Percentiles rank a stretch among this genome's conserved stretches.
These are phyloP conservation scores for Rhingia rostrata DNA, from an alignment of 2,888 invertebrate genomes.

Conservation along the genomic window DNA sequence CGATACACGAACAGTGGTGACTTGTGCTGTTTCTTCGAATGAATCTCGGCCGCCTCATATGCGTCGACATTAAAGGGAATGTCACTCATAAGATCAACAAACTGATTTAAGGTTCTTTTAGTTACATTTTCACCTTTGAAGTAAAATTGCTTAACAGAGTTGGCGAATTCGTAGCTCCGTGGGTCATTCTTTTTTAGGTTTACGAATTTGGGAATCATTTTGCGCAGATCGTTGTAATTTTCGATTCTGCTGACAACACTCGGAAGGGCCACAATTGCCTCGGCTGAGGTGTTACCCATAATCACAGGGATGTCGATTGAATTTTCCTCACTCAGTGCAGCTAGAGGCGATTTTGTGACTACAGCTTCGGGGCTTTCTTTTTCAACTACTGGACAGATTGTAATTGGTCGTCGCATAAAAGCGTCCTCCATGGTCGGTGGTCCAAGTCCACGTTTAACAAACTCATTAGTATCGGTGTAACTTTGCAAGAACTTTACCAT, in stretches of 20 bases:
- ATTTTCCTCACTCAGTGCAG: constrained; percentile 81
- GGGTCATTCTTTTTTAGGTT: constrained; percentile 49
- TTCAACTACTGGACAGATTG: constrained; percentile 75
- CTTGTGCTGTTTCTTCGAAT: constrained; percentile 65
- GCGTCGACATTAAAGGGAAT: constrained; percentile 71
- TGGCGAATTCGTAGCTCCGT: constrained; percentile 35
- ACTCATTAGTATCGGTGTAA: constrained; percentile 38
- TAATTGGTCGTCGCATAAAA: constrained; percentile 40
- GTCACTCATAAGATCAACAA: constrained; percentile 83
- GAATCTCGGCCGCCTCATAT: constrained; percentile 59
- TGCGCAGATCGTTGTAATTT: constrained; percentile 54
- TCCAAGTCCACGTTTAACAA: constrained; percentile 52
- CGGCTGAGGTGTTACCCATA: constrained; percentile 83
- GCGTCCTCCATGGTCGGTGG: constrained; percentile 56
- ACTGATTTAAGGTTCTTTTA: constrained; percentile 82
- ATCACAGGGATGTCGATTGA: constrained; percentile 83
- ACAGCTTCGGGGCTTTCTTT: constrained; percentile 56
- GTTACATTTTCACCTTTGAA: constrained; percentile 80
- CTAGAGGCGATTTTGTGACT: constrained; percentile 79
- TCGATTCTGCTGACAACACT: constrained; percentile 53
- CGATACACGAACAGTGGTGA: constrained; percentile 84
- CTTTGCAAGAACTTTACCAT: constrained; percentile 68
- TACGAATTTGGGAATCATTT: constrained; percentile 70
- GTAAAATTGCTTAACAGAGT: constrained; percentile 80
- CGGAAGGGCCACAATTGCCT: constrained; percentile 81